Conservation (phyloP, 2,113 vertebrate species). For the Upupa epops region DNA sequence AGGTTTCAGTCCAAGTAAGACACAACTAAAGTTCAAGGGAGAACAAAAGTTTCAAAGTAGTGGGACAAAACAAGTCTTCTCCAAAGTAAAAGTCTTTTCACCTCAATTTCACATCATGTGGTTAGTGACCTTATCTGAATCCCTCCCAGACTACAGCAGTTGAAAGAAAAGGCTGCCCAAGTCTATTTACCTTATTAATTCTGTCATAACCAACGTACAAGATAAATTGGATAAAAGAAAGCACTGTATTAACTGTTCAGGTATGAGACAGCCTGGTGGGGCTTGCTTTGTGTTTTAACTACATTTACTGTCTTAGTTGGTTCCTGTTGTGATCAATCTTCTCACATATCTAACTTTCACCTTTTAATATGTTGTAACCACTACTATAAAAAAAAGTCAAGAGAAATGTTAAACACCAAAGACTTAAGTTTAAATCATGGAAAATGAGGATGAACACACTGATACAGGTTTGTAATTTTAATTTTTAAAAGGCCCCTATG, state of each 20-base stretch:
- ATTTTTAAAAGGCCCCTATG: conserved; percentile 67
- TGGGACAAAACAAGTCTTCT: background rate
- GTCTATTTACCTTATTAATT: background rate
- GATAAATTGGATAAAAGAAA: background rate
- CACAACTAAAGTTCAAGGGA: background rate
- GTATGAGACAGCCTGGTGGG: background rate
- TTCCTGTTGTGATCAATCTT: background rate
- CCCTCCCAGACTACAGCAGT: background rate
- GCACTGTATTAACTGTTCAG: background rate
- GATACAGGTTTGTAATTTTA: conserved; percentile 71
- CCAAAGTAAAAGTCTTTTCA: background rate
- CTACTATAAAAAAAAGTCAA: background rate
- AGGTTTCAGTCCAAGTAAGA: background rate
- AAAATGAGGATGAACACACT: conserved; percentile 71
- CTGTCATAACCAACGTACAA: background rate
- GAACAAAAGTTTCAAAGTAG: background rate
- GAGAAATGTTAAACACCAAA: conserved; percentile 19
- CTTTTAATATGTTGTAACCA: background rate
- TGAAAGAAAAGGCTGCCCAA: background rate
- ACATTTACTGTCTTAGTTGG: background rate
- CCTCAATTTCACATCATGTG: background rate
- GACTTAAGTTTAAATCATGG: conserved; percentile 55
- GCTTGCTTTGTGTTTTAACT: background rate
- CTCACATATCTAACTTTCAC: background rate
- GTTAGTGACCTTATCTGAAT: background rate